Conservation (phyloP, 2,888 invertebrate species). For the Athalia rosae region DNA sequence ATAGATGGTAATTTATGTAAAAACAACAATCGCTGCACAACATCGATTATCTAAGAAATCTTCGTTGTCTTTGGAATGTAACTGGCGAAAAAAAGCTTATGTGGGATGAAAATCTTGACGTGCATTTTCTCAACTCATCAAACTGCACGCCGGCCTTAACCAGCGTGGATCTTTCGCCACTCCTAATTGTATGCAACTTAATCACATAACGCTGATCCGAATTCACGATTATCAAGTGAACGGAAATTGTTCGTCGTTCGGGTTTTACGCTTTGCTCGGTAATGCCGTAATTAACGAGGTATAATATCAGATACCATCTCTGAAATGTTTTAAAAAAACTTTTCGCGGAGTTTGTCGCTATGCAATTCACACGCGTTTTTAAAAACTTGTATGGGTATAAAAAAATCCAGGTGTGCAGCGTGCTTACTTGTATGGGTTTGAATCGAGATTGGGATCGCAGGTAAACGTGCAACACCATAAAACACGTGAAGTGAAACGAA, state of each 20-base stretch:
- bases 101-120: slow-evolving; percentile 16
- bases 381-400: too few species aligned
- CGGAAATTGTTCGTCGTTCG: slow-evolving; percentile 17
- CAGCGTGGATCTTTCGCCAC: neutral
- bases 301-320: slow-evolving; percentile 9
- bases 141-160: too few species aligned
- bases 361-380: neutral
- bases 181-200: slow-evolving; percentile 12
- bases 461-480: slow-evolving; percentile 12
- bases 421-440: too few species aligned
- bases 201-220: neutral
- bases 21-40: too few species aligned
- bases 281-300: slow-evolving; percentile 28
- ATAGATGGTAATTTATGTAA: too few species aligned
- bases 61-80: neutral
- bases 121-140: neutral
- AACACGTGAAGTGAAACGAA: slow-evolving; percentile 16
- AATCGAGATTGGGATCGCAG: slow-evolving; percentile 8
- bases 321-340: slow-evolving; percentile 2
- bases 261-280: neutral
- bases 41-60: neutral
- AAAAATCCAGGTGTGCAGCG: too few species aligned
- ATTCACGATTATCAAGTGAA: slow-evolving; percentile 22
- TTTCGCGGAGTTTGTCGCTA: slow-evolving; percentile 19
- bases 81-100: neutral